These are phyloP conservation scores for Eulemur macaco DNA, from an alignment of 2,113 vertebrate species.

Conservation along the genomic window DNA sequence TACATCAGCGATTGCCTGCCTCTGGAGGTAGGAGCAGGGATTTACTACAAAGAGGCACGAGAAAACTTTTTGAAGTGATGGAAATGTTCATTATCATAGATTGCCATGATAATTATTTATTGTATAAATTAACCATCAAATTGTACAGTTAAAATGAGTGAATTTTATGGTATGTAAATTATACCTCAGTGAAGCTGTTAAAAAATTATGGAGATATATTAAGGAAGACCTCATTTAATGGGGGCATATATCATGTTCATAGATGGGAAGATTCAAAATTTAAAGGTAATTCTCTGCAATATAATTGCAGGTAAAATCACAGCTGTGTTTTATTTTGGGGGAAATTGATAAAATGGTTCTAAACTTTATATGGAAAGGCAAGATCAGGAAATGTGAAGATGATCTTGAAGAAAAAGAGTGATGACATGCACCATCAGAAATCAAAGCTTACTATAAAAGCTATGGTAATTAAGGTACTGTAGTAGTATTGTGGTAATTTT, in stretches of 20 bases:
- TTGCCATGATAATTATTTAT: background rate
- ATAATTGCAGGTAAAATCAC: background rate
- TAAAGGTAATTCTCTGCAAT: background rate
- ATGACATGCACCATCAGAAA: slow-evolving; percentile 2
- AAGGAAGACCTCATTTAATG: background rate
- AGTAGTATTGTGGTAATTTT: background rate
- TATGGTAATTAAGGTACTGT: background rate
- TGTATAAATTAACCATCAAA: background rate
- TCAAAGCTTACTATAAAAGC: background rate
- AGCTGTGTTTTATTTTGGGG: background rate
- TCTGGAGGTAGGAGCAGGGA: background rate
- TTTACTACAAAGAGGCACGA: background rate
- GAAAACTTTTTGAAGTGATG: background rate
- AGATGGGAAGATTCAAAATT: background rate
- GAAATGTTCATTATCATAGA: background rate
- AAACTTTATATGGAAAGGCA: background rate
- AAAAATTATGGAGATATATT: background rate
- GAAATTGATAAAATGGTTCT: background rate
- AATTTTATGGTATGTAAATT: background rate
- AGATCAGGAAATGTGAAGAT: background rate
- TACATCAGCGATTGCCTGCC: background rate
- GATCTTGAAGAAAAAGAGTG: background rate
- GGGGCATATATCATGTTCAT: background rate
- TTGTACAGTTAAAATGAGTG: background rate
- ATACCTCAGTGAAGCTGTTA: background rate